Conservation (phyloP, 2,797 vertebrate genomes). For the Diglossa cyanea region DNA sequence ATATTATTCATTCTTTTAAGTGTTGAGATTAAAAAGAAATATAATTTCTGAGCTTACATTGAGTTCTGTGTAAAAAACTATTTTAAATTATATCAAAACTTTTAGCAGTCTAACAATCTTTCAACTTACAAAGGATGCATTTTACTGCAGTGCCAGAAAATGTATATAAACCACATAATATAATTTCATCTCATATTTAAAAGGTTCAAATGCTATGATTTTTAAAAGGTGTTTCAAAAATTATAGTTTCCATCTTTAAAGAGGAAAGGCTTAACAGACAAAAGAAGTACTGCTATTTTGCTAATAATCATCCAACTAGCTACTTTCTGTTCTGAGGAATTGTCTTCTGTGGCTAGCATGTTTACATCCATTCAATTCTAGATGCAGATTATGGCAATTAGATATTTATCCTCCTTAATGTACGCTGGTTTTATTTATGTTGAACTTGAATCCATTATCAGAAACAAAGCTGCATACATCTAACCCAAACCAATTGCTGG, state of each 20-base stretch:
- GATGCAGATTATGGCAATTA: conserved; percentile 67
- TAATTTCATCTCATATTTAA: background rate
- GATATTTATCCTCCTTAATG: conserved; percentile 69
- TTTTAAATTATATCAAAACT: background rate
- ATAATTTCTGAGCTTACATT: background rate
- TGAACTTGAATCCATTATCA: conserved; percentile 74
- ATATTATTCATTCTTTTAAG: background rate
- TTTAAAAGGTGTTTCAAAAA: background rate
- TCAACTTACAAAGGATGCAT: background rate
- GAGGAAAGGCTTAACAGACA: background rate
- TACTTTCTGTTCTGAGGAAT: background rate
- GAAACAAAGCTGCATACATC: conserved; percentile 74
- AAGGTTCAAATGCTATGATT: background rate
- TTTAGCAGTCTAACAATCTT: background rate
- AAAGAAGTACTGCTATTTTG: background rate
- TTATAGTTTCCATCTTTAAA: background rate
- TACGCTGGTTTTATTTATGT: conserved; percentile 72
- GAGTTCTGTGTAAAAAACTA: background rate
- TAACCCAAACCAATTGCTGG: conserved; percentile 49
- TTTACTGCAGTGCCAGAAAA: background rate
- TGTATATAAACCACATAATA: background rate
- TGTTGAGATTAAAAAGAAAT: background rate
- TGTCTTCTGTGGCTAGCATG: background rate
- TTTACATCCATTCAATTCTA: conserved; percentile 45
- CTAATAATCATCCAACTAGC: background rate